Percentiles rank a stretch among this genome's conserved stretches.
phyloP scores from a whole-genome alignment of 2,888 invertebrate species.

The Drosophila nr. perissopoda region DNA sequence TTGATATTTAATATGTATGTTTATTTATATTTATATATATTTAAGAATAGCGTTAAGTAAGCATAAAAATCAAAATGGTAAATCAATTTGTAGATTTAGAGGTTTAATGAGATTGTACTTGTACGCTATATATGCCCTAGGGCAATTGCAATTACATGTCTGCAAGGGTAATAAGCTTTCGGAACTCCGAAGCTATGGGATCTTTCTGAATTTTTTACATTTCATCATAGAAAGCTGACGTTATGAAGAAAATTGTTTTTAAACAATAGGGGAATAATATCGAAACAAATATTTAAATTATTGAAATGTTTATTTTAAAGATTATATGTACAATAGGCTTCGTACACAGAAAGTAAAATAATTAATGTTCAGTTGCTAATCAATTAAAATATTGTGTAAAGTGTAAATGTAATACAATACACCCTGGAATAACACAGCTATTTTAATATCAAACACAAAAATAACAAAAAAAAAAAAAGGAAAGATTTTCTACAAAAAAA shows the following conservation, averaged over 20 bases:
- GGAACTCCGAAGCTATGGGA: neutral
- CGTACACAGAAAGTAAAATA: slow-evolving; percentile 24
- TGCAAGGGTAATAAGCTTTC: slow-evolving; percentile 12
- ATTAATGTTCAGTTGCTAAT: slow-evolving; percentile 27
- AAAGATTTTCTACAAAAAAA: slow-evolving; percentile 11
- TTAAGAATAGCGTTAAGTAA: neutral
- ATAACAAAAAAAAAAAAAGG: slow-evolving; percentile 2
- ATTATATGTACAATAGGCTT: slow-evolving; percentile 31
- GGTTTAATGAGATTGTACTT: neutral
- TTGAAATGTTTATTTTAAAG: slow-evolving; percentile 12
- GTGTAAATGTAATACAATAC: slow-evolving; percentile 25
- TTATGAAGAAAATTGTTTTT: neutral
- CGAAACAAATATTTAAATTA: neutral
- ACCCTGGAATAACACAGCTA: slow-evolving; percentile 53
- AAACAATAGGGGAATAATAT: neutral
- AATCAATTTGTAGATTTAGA: neutral
- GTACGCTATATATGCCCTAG: neutral
- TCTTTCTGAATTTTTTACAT: neutral
- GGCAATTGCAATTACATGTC: slow-evolving; percentile 1
- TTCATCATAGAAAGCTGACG: slow-evolving; percentile 3
- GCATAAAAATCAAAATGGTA: neutral
- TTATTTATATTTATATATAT: neutral
- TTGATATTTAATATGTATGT: neutral
- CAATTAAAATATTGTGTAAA: slow-evolving; percentile 23
- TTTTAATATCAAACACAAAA: slow-evolving; percentile 2